Percentiles rank a stretch among this genome's conserved stretches.
Evolutionary conservation across 1,140 invertebrate species (phyloP).

Genomic region (Myzus persicae): DNA sequence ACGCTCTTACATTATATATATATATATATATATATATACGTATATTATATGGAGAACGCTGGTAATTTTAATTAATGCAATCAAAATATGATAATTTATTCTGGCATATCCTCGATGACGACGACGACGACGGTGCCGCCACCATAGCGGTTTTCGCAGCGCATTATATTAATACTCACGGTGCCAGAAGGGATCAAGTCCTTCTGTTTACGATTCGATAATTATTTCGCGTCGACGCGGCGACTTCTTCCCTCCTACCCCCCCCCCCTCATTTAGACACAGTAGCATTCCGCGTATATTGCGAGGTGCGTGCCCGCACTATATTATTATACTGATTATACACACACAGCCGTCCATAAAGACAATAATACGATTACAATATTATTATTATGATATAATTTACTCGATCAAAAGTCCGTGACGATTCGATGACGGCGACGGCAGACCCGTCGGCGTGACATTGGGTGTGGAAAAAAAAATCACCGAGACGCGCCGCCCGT

Average conservation of each 20-base stretch:
- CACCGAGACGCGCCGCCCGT: neutral
- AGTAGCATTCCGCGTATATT: neutral
- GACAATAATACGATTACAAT: neutral
- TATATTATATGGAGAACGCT: neutral
- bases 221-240: neutral
- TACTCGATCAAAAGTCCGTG: neutral
- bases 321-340: too few relatives aligned
- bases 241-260: neutral
- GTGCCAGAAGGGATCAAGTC: conserved; percentile 19
- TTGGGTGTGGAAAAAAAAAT: neutral
- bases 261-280: too few relatives aligned
- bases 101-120: neutral
- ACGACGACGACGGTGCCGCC: neutral
- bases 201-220: conserved; percentile 10
- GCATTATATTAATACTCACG: neutral
- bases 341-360: neutral
- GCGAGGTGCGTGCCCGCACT: neutral
- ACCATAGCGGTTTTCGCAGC: neutral
- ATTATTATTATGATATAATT: neutral
- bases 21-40: neutral
- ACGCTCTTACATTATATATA: neutral
- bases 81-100: conserved; percentile 52
- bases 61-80: conserved; percentile 45
- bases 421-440: neutral
- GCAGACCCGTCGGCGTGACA: too few relatives aligned